Evolutionary conservation across 1,140 invertebrate species (phyloP).

Genomic region (Magallana ariakensis): DNA sequence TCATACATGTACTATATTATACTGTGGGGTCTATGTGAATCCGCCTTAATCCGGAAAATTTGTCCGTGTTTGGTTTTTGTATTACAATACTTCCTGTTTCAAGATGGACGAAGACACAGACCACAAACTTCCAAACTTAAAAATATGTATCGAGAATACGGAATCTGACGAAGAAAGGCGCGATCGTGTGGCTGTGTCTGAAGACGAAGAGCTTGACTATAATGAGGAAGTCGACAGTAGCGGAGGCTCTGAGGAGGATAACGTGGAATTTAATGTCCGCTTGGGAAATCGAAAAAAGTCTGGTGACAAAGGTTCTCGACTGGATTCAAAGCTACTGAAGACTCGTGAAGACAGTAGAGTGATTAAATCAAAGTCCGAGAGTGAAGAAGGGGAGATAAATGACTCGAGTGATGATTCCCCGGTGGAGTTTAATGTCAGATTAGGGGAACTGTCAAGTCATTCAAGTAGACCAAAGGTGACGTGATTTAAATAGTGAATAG

Average conservation of each 20-base stretch:
- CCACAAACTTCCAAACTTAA: conserved; percentile 72
- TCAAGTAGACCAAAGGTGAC: not conserved
- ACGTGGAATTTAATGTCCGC: conserved; percentile 48
- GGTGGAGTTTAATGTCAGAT: conserved; percentile 42
- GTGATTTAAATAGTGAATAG: too few relatives aligned
- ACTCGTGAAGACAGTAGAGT: conserved; percentile 12
- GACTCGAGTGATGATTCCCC: conserved; percentile 36
- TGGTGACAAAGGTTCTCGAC: not conserved
- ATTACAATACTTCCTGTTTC: conserved; percentile 11
- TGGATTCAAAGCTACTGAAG: not conserved
- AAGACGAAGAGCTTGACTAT: conserved; percentile 54
- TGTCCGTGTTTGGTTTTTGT: not conserved
- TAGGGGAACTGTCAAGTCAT: not conserved
- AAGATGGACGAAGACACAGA: conserved; percentile 64
- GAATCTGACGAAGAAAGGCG: conserved; percentile 65
- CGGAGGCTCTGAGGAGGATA: conserved; percentile 26
- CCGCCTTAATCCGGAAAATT: too few relatives aligned
- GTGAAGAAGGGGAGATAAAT: conserved; percentile 29
- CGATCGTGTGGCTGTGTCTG: conserved; percentile 55
- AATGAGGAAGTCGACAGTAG: conserved; percentile 44
- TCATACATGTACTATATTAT: too few relatives aligned
- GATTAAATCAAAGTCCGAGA: conserved; percentile 24
- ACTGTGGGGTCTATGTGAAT: too few relatives aligned
- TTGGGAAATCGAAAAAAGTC: conserved; percentile 38
- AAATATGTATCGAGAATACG: conserved; percentile 74